phyloP scores from a whole-genome alignment of 23 tunicate genomes.

The Diplosoma virens region DNA sequence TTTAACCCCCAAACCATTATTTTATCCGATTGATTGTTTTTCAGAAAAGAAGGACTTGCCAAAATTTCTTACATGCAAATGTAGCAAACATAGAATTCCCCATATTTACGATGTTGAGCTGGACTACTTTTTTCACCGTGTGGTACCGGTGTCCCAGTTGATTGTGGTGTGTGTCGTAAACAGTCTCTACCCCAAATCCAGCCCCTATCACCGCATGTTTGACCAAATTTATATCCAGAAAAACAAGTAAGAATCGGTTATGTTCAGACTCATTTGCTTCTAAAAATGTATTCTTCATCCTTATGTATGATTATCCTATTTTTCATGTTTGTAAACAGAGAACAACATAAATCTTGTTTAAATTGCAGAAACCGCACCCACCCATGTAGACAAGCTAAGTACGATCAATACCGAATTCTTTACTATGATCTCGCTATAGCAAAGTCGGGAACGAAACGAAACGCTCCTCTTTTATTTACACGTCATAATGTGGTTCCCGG shows the following conservation, averaged over 20 bases:
- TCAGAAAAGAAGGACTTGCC: not conserved
- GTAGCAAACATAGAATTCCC: conserved; percentile 83
- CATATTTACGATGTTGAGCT: conserved; percentile 72
- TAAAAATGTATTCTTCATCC: too few species aligned
- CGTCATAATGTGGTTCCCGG: conserved; percentile 96
- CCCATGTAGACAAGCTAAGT: conserved; percentile 59
- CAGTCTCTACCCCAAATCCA: conserved; percentile 52
- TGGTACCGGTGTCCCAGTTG: conserved; percentile 68
- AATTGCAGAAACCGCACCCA: conserved; percentile 81
- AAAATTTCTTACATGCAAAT: conserved; percentile 63
- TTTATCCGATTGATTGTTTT: not conserved
- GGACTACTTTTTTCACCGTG: conserved; percentile 70
- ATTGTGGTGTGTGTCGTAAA: conserved; percentile 72
- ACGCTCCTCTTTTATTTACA: conserved; percentile 57
- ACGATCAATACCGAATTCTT: conserved; percentile 70
- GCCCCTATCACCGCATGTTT: conserved; percentile 65
- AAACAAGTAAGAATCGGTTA: conserved; percentile 82
- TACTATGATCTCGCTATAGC: conserved; percentile 83
- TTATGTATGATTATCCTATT: too few species aligned
- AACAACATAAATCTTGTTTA: too few species aligned
- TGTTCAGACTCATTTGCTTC: too few species aligned
- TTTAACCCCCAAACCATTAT: not conserved
- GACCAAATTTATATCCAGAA: conserved; percentile 53
- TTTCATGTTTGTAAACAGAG: too few species aligned
- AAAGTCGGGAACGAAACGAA: conserved; percentile 43